Conservation (phyloP, 2,113 vertebrate species). For the Grallaria varia region DNA sequence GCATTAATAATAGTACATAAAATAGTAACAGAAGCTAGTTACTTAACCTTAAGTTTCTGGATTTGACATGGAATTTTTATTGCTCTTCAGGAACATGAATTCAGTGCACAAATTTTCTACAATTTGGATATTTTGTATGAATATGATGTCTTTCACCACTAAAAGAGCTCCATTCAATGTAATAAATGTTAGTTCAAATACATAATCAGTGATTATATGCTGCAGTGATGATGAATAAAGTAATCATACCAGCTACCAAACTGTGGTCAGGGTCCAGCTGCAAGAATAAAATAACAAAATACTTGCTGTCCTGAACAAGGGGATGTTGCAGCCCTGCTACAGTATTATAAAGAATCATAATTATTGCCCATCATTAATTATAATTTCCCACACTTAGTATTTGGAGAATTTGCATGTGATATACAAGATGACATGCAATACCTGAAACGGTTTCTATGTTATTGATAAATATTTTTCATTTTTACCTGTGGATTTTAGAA, state of each 20-base stretch:
- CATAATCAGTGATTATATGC: not conserved
- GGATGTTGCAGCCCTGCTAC: not conserved
- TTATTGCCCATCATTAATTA: not conserved
- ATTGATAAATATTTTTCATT: not conserved
- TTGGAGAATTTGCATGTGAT: not conserved
- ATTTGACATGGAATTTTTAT: not conserved
- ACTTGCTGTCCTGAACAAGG: not conserved
- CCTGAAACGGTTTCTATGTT: not conserved
- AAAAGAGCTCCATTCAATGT: not conserved
- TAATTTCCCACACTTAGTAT: not conserved
- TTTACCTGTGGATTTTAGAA: not conserved
- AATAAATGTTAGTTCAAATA: not conserved
- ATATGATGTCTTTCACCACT: not conserved
- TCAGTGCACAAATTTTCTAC: not conserved
- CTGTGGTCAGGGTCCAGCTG: not conserved
- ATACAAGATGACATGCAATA: not conserved
- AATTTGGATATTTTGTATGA: not conserved
- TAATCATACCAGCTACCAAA: not conserved
- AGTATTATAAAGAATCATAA: not conserved
- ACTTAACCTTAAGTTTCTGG: not conserved
- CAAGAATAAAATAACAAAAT: not conserved
- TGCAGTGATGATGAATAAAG: not conserved
- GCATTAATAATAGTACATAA: not conserved
- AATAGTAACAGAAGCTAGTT: not conserved
- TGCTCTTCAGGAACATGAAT: not conserved